A percentile compares a stretch with the other conserved stretches of the same genome.
Evolutionary conservation across 2,888 invertebrate species (phyloP).

Genomic region (Dugesia japonica): DNA sequence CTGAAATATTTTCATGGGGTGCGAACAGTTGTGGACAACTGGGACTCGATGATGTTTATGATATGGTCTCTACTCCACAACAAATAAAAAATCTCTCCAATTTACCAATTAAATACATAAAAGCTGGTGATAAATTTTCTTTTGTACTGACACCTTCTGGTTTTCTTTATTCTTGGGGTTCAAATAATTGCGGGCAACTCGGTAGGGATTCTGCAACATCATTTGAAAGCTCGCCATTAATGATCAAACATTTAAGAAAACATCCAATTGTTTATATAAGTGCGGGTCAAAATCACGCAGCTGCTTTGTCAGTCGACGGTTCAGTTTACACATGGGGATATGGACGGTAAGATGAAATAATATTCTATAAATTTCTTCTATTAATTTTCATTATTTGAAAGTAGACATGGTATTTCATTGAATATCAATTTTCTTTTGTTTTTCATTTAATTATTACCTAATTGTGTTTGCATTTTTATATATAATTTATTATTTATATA

Average conservation of each 20-base stretch:
- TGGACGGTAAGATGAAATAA: conserved; percentile 50
- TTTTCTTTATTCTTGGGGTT: conserved; percentile 69
- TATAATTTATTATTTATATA: too few species aligned
- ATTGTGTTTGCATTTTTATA: too few species aligned
- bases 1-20: conserved; percentile 16
- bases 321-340: conserved; percentile 83
- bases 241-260: conserved; percentile 26
- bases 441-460: too few species aligned
- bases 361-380: too few species aligned
- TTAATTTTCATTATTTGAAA: too few species aligned
- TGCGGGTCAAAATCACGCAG: conserved; percentile 82
- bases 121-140: conserved; percentile 43
- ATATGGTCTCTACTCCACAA: neutral
- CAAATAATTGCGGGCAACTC: conserved; percentile 76
- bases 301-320: conserved; percentile 75
- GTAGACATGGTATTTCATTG: too few species aligned
- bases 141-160: conserved; percentile 40
- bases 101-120: neutral
- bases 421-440: too few species aligned
- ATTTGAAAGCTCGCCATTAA: neutral
- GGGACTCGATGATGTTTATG: neutral
- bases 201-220: conserved; percentile 4
- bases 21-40: conserved; percentile 3
- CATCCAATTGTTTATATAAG: conserved; percentile 53
- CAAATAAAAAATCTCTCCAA: neutral